Evolutionary conservation across 37 sponge, comb jelly and placozoan genomes (phyloP).

Genomic region (Beroe ovata): DNA sequence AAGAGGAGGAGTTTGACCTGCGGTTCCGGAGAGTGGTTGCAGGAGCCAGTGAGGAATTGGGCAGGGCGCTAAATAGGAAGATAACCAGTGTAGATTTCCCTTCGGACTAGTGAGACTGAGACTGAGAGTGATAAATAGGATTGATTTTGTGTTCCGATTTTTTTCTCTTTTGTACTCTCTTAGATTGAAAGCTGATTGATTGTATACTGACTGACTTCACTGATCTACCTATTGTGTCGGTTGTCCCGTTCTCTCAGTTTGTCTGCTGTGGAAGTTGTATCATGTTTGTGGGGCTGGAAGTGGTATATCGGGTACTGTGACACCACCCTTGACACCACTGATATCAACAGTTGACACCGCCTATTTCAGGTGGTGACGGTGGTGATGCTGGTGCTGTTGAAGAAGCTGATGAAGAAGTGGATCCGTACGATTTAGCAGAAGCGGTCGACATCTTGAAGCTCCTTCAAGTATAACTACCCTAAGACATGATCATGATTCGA

Average conservation of each 20-base stretch:
- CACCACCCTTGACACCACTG: too few species aligned
- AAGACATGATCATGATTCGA: too few species aligned
- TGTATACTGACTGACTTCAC: too few species aligned
- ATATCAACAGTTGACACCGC: too few species aligned
- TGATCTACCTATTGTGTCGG: too few species aligned
- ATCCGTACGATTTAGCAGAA: conserved; percentile 87
- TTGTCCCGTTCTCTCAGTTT: too few species aligned
- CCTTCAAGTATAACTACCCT: background rate
- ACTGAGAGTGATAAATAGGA: background rate
- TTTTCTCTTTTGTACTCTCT: too few species aligned
- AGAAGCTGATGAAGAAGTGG: conserved; percentile 68
- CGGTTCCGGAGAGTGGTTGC: conserved; percentile 11
- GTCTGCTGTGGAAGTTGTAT: too few species aligned
- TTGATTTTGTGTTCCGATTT: too few species aligned
- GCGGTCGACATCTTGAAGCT: conserved; percentile 78
- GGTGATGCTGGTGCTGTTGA: conserved; percentile 58
- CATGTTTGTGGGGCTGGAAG: too few species aligned
- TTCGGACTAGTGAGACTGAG: conserved; percentile 46
- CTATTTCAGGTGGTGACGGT: conserved; percentile 59
- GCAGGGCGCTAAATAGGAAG: background rate
- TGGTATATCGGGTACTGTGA: too few species aligned
- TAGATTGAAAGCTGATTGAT: too few species aligned
- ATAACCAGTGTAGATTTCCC: background rate
- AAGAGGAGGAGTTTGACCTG: conserved; percentile 20
- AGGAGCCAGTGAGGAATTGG: background rate